Evolutionary conservation across 2,888 invertebrate species (phyloP).

Genomic region (Eulithis prunata): DNA sequence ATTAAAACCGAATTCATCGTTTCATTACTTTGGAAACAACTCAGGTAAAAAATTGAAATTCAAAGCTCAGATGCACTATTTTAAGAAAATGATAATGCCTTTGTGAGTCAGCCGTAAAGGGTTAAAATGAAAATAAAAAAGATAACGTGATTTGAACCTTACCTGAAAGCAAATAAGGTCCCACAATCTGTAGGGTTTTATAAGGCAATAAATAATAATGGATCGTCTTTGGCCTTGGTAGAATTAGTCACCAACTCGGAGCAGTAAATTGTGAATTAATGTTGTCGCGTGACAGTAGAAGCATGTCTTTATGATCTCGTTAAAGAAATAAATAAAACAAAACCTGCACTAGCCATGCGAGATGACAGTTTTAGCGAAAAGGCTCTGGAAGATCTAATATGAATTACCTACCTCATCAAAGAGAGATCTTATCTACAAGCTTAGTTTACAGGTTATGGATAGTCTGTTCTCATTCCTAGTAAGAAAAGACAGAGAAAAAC

Average conservation of each 20-base stretch:
- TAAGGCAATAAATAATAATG: constrained; percentile 82
- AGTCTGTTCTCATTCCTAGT: no score
- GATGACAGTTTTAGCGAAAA: no score
- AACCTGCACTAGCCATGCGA: background rate
- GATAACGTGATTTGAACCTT: constrained; percentile 53
- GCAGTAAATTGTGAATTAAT: constrained; percentile 64
- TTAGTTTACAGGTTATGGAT: no score
- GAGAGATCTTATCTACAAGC: no score
- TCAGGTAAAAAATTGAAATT: background rate
- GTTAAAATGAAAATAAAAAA: constrained; percentile 60
- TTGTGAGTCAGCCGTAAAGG: constrained; percentile 69
- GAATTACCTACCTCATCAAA: no score
- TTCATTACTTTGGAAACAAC: no score
- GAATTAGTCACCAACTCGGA: constrained; percentile 69
- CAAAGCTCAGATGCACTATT: constrained; percentile 52
- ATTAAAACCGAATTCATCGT: no score
- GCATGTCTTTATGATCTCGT: constrained; percentile 46
- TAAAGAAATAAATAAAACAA: constrained; percentile 41
- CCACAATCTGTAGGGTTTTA: constrained; percentile 55
- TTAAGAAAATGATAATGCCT: constrained; percentile 65
- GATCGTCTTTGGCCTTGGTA: constrained; percentile 78
- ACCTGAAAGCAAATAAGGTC: constrained; percentile 51
- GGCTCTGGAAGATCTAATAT: no score
- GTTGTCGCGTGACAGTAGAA: constrained; percentile 52
- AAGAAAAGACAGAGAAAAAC: no score